Percentiles rank a stretch among this genome's conserved stretches.
Conservation (phyloP, 2,888 invertebrate genomes). For the Volucella inanis region DNA sequence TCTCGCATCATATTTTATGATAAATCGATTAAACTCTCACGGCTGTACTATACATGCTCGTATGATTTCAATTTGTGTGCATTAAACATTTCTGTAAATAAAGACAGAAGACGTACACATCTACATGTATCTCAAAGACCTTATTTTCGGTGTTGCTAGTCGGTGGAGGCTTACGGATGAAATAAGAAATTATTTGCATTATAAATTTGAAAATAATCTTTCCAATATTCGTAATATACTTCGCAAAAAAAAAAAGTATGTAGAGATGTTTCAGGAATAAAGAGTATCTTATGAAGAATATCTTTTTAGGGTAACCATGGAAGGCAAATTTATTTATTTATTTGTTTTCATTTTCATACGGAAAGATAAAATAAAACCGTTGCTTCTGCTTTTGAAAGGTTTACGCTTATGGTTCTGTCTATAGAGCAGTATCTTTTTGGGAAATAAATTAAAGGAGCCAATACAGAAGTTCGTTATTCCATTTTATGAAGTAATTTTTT, state of each 20-base stretch:
- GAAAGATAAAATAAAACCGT: background rate
- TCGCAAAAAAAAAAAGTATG: background rate
- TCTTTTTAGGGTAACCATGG: background rate
- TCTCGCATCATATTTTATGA: constrained; percentile 9
- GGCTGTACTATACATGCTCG: background rate
- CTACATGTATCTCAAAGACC: background rate
- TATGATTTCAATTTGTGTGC: constrained; percentile 16
- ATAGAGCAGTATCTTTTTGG: background rate
- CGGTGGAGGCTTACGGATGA: constrained; percentile 20
- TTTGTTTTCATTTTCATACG: background rate
- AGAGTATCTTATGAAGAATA: constrained; percentile 7
- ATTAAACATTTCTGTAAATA: constrained; percentile 28
- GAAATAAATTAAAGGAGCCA: background rate
- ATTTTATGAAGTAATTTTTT: constrained; percentile 14
- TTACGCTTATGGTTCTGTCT: background rate
- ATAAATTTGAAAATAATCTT: constrained; percentile 32
- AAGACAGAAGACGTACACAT: too few species aligned
- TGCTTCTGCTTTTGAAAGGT: background rate
- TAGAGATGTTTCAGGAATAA: background rate
- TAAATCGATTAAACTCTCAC: background rate
- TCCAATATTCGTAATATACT: constrained; percentile 12
- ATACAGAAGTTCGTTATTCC: background rate
- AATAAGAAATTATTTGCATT: constrained; percentile 43
- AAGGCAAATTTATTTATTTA: background rate
- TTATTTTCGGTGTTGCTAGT: background rate